phyloP scores from a whole-genome alignment of 1,140 invertebrate genomes.

The Caerostris darwini region DNA sequence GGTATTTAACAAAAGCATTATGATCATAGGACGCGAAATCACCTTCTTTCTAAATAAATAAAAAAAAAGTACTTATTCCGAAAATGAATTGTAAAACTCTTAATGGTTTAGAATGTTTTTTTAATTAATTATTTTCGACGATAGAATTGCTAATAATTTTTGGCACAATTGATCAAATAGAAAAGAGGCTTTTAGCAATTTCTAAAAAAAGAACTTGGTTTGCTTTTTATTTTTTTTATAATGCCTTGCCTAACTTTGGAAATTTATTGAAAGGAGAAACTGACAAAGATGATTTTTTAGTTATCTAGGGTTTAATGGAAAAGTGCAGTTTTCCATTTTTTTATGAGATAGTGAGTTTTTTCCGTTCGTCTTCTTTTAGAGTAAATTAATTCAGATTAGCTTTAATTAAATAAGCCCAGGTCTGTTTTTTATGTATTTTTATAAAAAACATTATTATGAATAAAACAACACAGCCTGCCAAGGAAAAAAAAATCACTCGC shows the following conservation, averaged over 20 bases:
- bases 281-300: neutral
- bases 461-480: neutral
- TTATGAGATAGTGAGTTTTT: conserved; percentile 32
- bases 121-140: neutral
- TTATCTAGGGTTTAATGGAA: neutral
- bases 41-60: neutral
- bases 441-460: neutral
- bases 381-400: conserved; percentile 51
- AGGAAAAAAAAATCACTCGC: neutral
- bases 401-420: conserved; percentile 42
- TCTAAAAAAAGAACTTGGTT: neutral
- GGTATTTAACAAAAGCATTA: too few relatives aligned
- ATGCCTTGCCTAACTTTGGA: too few relatives aligned
- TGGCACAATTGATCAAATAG: too few relatives aligned
- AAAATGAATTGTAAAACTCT: neutral
- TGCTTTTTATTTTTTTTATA: neutral
- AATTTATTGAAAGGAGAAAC: too few relatives aligned
- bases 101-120: neutral
- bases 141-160: too few relatives aligned
- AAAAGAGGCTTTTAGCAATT: too few relatives aligned
- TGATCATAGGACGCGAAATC: too few relatives aligned
- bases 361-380: neutral
- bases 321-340: conserved; percentile 22
- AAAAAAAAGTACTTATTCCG: neutral
- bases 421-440: conserved; percentile 1